Evolutionary conservation across 2,888 invertebrate genomes (phyloP), one percentile per base, ranked within the genome.

Genomic region (Steinernema carpocapsae): DNA sequence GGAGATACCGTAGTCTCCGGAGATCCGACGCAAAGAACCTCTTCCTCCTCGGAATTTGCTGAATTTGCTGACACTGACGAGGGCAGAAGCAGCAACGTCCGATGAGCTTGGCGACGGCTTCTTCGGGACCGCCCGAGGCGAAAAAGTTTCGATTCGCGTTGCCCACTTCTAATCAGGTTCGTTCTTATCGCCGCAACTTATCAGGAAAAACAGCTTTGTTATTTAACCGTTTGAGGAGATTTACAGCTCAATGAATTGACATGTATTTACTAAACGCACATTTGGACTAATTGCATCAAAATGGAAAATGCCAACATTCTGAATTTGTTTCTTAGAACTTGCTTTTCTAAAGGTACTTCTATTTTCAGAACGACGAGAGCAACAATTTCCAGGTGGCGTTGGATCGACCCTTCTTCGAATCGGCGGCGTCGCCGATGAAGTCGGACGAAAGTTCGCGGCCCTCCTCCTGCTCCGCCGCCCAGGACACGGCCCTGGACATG

Each of bases 71-170:
- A 10, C 10, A 37, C 10, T 37, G 3, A 3, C 37, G 10, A 37
- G 37, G 10, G 10, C 4, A 37, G 4, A 10, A 10, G 37, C 26
- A 37, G 29, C 29, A 32, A 64, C 29, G 64, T 32, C 64, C 29
- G 32, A 77, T 77, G 77, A 77, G 77, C 45, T 64, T 77, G 48
- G 77, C 75, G 24, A 59, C 77, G 24, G 77, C 77, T 45, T 73
- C 76, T 42, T 64, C 52, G 42, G 78, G 79, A 26, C 73, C 73
- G 29, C 78, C 78, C 17, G 79, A 78, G 42, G 80, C 78, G 37
- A 78, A 78, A 48, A 78, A 78, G 72, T 78, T 78, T 24, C 79
- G 79, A 32, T 78, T 74, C 56, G 75, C 78, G 29, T 46, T 78
- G 56, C 78, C 78, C 17, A 78, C 78, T 32, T 29, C 64, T 17